Evolutionary conservation across 2,797 vertebrate species (phyloP).

Genomic region (Orientallactaga sibirica): DNA sequence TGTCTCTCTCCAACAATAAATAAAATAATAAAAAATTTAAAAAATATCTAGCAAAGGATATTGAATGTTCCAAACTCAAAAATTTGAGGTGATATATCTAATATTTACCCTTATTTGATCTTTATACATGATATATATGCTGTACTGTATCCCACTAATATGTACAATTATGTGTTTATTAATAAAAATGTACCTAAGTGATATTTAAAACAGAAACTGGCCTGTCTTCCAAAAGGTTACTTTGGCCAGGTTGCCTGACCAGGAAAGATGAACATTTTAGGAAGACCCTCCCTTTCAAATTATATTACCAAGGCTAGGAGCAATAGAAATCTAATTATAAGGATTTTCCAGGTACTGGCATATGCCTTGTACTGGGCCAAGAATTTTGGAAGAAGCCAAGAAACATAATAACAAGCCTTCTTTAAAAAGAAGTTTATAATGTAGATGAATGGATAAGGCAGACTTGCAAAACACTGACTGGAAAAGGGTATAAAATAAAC

Average conservation of each 20-base stretch:
- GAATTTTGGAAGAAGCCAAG: slow-evolving; percentile 6
- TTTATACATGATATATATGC: not conserved
- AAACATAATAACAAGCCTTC: not conserved
- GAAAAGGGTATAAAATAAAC: slow-evolving; percentile 42
- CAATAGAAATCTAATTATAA: not conserved
- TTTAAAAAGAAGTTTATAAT: slow-evolving; percentile 30
- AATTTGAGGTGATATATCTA: not conserved
- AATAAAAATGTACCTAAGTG: not conserved
- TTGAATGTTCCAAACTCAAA: not conserved
- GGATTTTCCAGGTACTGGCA: not conserved
- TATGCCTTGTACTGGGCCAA: not conserved
- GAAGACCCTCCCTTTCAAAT: not conserved
- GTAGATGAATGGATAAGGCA: slow-evolving; percentile 2
- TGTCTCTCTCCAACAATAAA: too few relatives aligned
- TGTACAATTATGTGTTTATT: not conserved
- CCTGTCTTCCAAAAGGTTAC: slow-evolving; percentile 46
- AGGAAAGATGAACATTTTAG: slow-evolving; percentile 3
- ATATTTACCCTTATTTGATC: not conserved
- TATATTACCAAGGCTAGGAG: not conserved
- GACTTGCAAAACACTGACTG: slow-evolving; percentile 43
- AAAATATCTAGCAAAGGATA: not conserved
- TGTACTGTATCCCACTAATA: not conserved
- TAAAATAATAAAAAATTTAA: too few relatives aligned
- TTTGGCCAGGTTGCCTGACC: not conserved
- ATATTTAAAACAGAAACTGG: not conserved